These are phyloP conservation scores for Ammodytes marinus DNA, from an alignment of 2,113 vertebrate species.

Conservation along the genomic window DNA sequence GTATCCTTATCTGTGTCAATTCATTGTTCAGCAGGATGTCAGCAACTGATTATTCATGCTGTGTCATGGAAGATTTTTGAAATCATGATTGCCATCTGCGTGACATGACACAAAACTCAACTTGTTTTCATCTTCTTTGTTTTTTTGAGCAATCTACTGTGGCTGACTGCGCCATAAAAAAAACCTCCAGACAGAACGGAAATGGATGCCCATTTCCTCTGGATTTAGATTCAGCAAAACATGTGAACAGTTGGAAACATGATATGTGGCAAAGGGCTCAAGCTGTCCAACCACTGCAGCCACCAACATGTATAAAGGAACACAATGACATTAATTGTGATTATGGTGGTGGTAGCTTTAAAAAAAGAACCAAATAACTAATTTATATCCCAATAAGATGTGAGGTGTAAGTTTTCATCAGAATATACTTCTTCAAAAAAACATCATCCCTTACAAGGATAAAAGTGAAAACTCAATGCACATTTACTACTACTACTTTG, in stretches of 20 bases:
- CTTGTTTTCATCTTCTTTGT: neutral
- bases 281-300: slow-evolving; percentile 44
- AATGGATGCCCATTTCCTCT: slow-evolving; percentile 50
- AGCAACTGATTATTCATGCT: neutral
- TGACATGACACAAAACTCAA: neutral
- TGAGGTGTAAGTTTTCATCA: slow-evolving; percentile 29
- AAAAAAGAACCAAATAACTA: slow-evolving; percentile 4
- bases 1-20: neutral
- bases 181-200: slow-evolving; percentile 35
- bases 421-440: neutral
- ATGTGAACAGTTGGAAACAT: slow-evolving; percentile 14
- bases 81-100: neutral
- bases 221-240: slow-evolving; percentile 49
- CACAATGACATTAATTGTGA: slow-evolving; percentile 58
- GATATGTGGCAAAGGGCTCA: slow-evolving; percentile 18
- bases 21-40: slow-evolving; percentile 27
- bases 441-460: neutral
- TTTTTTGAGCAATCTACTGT: slow-evolving; percentile 11
- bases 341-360: slow-evolving; percentile 27
- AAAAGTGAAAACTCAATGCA: neutral
- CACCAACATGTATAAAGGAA: slow-evolving; percentile 41
- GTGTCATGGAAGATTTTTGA: neutral
- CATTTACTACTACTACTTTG: neutral
- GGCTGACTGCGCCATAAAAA: slow-evolving; percentile 51
- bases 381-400: slow-evolving; percentile 8